Evolutionary conservation across 2,888 invertebrate species (phyloP).

Genomic region (Pseudanteris insignis): DNA sequence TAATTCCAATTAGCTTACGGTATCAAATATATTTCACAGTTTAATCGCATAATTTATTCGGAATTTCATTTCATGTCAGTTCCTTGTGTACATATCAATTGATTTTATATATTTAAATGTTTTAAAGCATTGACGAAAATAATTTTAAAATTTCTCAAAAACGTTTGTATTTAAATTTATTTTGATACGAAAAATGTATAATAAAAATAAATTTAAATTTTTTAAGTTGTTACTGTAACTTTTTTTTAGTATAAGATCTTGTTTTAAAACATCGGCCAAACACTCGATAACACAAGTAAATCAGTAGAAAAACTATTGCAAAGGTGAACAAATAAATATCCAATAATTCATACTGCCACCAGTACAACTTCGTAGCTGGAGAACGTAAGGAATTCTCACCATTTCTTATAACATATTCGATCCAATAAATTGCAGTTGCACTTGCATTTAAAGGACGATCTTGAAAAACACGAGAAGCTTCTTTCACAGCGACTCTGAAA

Average conservation of each 20-base stretch:
- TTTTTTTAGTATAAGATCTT: too few species aligned
- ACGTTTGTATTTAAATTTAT: too few species aligned
- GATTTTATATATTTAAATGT: too few species aligned
- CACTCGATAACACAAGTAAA: not conserved
- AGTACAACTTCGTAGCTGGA: conserved; percentile 46
- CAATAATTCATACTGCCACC: conserved; percentile 53
- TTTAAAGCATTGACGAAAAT: too few species aligned
- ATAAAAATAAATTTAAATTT: not conserved
- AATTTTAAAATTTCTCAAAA: too few species aligned
- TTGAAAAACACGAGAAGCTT: conserved; percentile 45
- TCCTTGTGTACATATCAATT: too few species aligned
- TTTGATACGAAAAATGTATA: too few species aligned
- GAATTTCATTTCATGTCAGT: too few species aligned
- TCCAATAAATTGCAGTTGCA: conserved; percentile 53
- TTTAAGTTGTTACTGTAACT: too few species aligned
- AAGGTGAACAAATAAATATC: conserved; percentile 49
- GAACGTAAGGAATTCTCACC: conserved; percentile 51
- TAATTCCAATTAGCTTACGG: too few species aligned
- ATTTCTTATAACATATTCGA: conserved; percentile 56
- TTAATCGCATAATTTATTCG: too few species aligned
- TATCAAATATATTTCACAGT: too few species aligned
- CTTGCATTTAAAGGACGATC: conserved; percentile 52
- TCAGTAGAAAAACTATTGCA: not conserved
- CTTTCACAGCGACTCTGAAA: conserved; percentile 36
- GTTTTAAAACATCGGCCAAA: not conserved